Evolutionary conservation across 2,888 invertebrate genomes (phyloP).

Genomic region (Desoria tigrina): DNA sequence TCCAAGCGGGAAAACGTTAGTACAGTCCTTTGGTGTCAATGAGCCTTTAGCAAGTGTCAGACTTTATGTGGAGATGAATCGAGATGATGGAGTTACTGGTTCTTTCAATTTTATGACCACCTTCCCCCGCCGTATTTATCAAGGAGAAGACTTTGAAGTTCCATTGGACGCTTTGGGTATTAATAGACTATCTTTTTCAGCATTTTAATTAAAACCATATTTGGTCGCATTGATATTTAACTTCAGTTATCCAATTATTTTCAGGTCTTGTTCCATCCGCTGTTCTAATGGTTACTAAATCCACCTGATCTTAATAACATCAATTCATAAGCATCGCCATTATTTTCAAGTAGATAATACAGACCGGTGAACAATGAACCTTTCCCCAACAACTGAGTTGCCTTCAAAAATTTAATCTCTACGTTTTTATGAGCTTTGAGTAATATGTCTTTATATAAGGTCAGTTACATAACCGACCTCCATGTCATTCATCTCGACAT

Average conservation of each 20-base stretch:
- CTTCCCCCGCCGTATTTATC: conserved; percentile 84
- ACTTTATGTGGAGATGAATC: conserved; percentile 81
- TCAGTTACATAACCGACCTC: no score
- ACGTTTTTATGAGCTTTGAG: no score
- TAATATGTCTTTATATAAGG: no score
- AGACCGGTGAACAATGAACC: no score
- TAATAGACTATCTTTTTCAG: conserved; percentile 46
- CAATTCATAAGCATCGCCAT: background rate
- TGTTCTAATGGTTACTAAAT: conserved; percentile 72
- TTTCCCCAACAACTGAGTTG: no score
- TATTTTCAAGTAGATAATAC: no score
- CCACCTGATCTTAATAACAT: conserved; percentile 23
- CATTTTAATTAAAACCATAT: conserved; percentile 2
- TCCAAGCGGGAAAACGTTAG: conserved; percentile 71
- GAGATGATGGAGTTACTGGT: conserved; percentile 66
- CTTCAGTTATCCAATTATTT: conserved; percentile 55
- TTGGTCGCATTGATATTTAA: background rate
- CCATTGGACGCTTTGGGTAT: conserved; percentile 80
- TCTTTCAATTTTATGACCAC: conserved; percentile 84
- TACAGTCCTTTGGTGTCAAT: conserved; percentile 77
- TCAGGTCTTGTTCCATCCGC: conserved; percentile 80
- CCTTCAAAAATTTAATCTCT: no score
- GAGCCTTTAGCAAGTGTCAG: conserved; percentile 89
- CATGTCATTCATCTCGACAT: no score
- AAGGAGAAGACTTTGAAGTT: conserved; percentile 75